Base-by-base conservation (phyloP, 1,140 invertebrate species). In the Drosophila watanabei region DNA sequence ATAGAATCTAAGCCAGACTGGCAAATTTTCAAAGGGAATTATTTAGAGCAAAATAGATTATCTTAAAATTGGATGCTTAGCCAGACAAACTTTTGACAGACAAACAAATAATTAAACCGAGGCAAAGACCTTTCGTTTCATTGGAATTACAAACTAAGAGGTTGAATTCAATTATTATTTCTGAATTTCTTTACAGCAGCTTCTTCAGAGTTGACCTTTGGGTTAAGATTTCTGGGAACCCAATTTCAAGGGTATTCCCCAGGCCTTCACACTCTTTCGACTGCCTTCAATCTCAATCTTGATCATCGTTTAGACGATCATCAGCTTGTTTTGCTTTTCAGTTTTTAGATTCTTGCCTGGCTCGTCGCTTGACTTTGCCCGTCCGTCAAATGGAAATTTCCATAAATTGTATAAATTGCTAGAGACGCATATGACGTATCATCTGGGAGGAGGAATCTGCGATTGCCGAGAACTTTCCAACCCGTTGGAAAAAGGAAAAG, bases 401-500 rank as follows among this genome's bases (percentile, higher is more conserved):
- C 75, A 86, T 75, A 66, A 75, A 65, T 75, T 64, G 75, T 46
- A 75, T 41, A 75, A 75, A 75, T 60, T 71, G 64, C 65, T 11
- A 57, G 45, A 41, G 45, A 60, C 54, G 35, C 64, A 57, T 71
- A 71, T 69, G 66, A 75, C 70, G 71, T 76, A 41, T 57, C 20
- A 37, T 28, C 51, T 49, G 54, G 9, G 9, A 24, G 24, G 13
- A 24, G 30, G 33, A 35, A 14, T 77, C 70, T n/a, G n/a, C 58
- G 59, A 18, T 62, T 62, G 13, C 46, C 43, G 76, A 91, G 86
- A 89, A 91, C 86, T 90, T 86, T 90, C 86, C 71, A 89, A 90
- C 86, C 62, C 81, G 86, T 90, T 89, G 71, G 69, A 48, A 68
- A 79, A 86, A 88, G 81, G 85, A 89, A 89, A 89, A 89, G 85